These are phyloP conservation scores for Proteles cristata DNA, from an alignment of 2,113 vertebrate species.

Conservation along the genomic window DNA sequence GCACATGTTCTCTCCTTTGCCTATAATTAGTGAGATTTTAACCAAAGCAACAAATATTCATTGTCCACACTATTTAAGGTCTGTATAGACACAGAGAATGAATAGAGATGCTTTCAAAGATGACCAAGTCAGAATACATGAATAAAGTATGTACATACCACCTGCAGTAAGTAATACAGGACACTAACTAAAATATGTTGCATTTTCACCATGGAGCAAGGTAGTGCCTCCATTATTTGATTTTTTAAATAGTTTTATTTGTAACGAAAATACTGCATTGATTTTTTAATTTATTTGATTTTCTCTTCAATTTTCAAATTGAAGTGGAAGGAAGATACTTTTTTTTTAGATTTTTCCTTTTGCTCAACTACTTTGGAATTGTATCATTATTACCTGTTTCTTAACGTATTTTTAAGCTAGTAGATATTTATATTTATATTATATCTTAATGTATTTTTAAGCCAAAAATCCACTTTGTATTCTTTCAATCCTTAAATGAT, in stretches of 20 bases:
- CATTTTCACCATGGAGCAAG: background rate
- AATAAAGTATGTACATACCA: background rate
- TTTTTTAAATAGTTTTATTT: constrained; percentile 33
- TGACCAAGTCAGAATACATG: background rate
- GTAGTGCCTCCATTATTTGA: background rate
- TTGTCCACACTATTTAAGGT: constrained; percentile 9
- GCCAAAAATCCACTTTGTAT: constrained; percentile 53
- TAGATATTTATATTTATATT: constrained; percentile 28
- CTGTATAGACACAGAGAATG: background rate
- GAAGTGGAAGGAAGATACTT: constrained; percentile 22
- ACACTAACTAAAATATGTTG: background rate
- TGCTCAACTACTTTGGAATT: constrained; percentile 25
- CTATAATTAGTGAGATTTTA: constrained; percentile 30
- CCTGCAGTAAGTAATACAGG: background rate
- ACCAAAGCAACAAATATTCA: constrained; percentile 15
- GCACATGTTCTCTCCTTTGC: background rate
- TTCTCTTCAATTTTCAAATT: constrained; percentile 57
- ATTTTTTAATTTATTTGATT: constrained; percentile 34
- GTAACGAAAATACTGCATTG: background rate
- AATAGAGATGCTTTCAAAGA: constrained; percentile 14
- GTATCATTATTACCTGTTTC: background rate
- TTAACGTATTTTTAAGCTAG: background rate
- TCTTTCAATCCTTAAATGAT: constrained; percentile 50
- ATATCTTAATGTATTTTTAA: background rate
- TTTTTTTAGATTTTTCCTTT: background rate